Conservation (phyloP, 1,140 invertebrate genomes). For the Drosophila bocki region DNA sequence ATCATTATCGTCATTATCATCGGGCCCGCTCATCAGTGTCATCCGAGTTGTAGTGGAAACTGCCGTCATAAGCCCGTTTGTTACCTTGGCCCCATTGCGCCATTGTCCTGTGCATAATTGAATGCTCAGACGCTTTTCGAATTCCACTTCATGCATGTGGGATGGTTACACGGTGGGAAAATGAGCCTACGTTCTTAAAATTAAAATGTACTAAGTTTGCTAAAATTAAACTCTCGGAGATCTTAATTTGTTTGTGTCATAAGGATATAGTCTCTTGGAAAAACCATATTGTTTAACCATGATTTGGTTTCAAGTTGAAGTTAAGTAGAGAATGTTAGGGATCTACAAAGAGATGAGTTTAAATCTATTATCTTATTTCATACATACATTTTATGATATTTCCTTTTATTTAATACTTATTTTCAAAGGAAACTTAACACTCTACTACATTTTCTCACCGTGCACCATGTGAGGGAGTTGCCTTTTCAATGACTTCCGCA, state of each 20-base stretch:
- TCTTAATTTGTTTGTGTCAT: neutral
- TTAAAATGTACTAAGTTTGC: too few relatives aligned
- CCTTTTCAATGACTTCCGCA: constrained; percentile 79
- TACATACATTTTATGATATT: neutral
- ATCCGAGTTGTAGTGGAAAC: constrained; percentile 22
- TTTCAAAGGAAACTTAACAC: neutral
- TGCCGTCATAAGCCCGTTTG: constrained; percentile 27
- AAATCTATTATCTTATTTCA: neutral
- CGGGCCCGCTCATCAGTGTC: constrained; percentile 29
- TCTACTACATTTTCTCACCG: neutral
- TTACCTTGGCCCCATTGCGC: constrained; percentile 58
- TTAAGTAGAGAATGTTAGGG: neutral
- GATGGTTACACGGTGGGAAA: constrained; percentile 1
- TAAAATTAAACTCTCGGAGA: neutral
- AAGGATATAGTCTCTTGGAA: neutral
- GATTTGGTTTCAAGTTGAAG: too few relatives aligned
- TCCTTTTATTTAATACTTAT: neutral
- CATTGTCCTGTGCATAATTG: constrained; percentile 69
- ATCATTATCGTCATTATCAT: constrained; percentile 27
- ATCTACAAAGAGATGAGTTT: neutral
- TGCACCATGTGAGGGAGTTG: constrained; percentile 32
- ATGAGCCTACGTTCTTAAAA: neutral
- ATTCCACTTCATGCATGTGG: constrained; percentile 37
- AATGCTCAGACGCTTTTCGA: constrained; percentile 75
- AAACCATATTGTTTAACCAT: neutral